A percentile compares a stretch with the other conserved stretches of the same genome.
phyloP scores from a whole-genome alignment of 2,797 vertebrate genomes.

The Diplodus sargus region DNA sequence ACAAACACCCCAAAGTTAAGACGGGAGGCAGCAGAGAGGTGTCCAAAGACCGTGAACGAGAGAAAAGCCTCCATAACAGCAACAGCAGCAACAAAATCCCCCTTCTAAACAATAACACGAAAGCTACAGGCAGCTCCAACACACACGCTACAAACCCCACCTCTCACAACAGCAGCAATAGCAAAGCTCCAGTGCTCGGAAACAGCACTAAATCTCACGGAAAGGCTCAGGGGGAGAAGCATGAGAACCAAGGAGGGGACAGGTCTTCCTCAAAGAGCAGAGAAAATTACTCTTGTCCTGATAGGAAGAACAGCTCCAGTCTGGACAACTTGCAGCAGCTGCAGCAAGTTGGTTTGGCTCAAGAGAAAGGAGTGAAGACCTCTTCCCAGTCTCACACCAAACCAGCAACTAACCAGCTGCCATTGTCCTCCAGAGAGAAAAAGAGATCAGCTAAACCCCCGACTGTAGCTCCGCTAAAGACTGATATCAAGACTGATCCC shows the following conservation, averaged over 20 bases:
- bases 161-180: constrained; percentile 78
- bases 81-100: constrained; percentile 78
- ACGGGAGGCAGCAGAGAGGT: constrained; percentile 78
- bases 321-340: constrained; percentile 80
- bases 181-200: constrained; percentile 73
- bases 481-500: constrained; percentile 86
- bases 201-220: constrained; percentile 79
- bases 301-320: constrained; percentile 78
- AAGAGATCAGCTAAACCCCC: constrained; percentile 88
- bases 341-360: constrained; percentile 73
- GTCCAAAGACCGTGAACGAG: constrained; percentile 82
- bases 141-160: constrained; percentile 64
- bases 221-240: constrained; percentile 78
- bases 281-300: constrained; percentile 77
- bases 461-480: constrained; percentile 78
- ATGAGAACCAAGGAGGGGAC: constrained; percentile 81
- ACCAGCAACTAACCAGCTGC: constrained; percentile 81
- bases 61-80: constrained; percentile 80
- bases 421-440: constrained; percentile 82
- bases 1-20: constrained; percentile 86
- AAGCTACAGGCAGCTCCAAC: constrained; percentile 71
- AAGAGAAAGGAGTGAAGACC: constrained; percentile 73
- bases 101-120: constrained; percentile 78
- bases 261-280: constrained; percentile 83
- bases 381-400: constrained; percentile 80